These are phyloP conservation scores for Microtus richardsoni DNA, from an alignment of 2,113 vertebrate genomes.

Conservation along the genomic window DNA sequence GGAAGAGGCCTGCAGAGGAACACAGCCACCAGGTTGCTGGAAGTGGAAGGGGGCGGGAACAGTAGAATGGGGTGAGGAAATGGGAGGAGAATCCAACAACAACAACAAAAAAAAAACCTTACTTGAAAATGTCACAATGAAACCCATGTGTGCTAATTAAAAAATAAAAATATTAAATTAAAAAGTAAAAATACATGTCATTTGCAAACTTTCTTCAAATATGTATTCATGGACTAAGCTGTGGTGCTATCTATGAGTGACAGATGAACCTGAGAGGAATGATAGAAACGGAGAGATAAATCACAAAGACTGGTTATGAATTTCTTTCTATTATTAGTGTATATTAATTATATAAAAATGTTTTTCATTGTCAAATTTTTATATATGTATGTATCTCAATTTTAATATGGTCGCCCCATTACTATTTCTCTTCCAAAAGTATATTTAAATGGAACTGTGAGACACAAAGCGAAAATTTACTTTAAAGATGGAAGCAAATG, in stretches of 20 bases:
- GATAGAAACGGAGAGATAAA: conserved; percentile 28
- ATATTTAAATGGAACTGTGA: background rate
- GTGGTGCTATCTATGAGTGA: background rate
- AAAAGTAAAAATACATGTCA: background rate
- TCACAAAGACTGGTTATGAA: background rate
- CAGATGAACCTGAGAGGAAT: background rate
- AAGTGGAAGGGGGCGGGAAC: background rate
- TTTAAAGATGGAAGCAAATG: conserved; percentile 35
- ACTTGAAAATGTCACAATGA: background rate
- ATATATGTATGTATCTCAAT: background rate
- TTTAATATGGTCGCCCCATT: background rate
- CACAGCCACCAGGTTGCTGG: background rate
- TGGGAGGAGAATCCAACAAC: background rate
- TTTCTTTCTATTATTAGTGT: background rate
- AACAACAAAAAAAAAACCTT: background rate
- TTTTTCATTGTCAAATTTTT: background rate
- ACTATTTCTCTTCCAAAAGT: background rate
- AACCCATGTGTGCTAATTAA: background rate
- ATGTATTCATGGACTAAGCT: conserved; percentile 6
- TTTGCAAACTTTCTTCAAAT: conserved; percentile 33
- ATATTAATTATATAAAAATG: background rate
- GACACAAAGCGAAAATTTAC: conserved; percentile 27
- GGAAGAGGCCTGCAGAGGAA: background rate
- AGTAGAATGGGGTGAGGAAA: background rate
- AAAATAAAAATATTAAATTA: background rate